Evolutionary conservation across 2,888 invertebrate genomes (phyloP).

Genomic region (Tachystola acroxantha): DNA sequence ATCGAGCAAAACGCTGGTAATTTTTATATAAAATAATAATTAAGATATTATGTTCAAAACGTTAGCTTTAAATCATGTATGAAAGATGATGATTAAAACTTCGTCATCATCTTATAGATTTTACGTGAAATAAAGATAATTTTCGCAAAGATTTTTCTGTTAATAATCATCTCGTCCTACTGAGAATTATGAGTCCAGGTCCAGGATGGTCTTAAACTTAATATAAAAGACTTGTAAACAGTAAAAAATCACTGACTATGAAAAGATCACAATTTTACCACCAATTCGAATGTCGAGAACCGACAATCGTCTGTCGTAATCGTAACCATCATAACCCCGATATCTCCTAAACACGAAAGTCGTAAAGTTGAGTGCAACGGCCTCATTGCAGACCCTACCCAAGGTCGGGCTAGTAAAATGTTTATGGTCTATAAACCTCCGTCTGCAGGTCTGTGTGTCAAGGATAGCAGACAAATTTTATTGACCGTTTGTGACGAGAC

Average conservation of each 20-base stretch:
- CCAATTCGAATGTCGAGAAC: constrained; percentile 2
- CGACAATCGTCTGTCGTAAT: constrained; percentile 11
- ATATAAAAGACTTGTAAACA: too few relatives aligned
- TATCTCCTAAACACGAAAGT: constrained; percentile 36
- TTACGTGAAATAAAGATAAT: too few relatives aligned
- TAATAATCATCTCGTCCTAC: too few relatives aligned
- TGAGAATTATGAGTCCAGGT: too few relatives aligned
- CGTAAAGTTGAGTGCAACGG: constrained; percentile 68
- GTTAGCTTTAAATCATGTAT: too few relatives aligned
- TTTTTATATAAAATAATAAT: too few relatives aligned
- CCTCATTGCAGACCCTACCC: constrained; percentile 73
- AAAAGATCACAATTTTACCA: background rate
- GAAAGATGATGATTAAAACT: too few relatives aligned
- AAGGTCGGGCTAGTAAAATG: constrained; percentile 77
- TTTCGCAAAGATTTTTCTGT: too few relatives aligned
- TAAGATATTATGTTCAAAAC: too few relatives aligned
- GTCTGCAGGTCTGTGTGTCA: constrained; percentile 74
- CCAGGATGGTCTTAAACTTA: too few relatives aligned
- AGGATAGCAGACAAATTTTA: constrained; percentile 71
- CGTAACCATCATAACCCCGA: constrained; percentile 33
- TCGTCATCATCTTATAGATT: too few relatives aligned
- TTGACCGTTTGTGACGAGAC: constrained; percentile 56
- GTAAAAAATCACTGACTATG: background rate
- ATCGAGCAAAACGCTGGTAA: too few relatives aligned
- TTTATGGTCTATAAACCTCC: constrained; percentile 75